Evolutionary conservation across 2,797 vertebrate genomes (phyloP), one percentile per base, ranked within the genome.

Genomic region (Eutrigla gurnardus): DNA sequence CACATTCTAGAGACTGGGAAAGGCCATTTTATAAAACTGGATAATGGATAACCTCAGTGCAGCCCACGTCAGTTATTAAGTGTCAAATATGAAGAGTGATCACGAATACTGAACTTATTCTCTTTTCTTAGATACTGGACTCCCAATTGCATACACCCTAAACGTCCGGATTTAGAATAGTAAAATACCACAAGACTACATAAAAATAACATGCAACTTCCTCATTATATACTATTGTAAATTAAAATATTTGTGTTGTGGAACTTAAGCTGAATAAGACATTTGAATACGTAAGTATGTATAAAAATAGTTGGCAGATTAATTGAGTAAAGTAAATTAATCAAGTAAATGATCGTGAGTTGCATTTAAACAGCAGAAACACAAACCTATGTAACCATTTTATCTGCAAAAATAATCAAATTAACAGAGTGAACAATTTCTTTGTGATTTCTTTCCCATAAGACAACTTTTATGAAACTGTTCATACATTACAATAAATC

Each of bases 1-100:
- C 25, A 85, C 57, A 61, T 91, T 90, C 75, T 75, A 69, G 63
- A 88, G 84, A 80, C 55, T 67, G 55, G 62, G 74, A 42, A 64
- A 91, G 85, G 87, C 6, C 58, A 61, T 66, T 80, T 85, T 43
- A 71, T 53, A 75, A 25, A 88, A 80, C 73, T 49, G 59, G 77
- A 73, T 77, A 82, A 90, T 75, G 65, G 82, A 86, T 81, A 75
- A 70, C 73, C 78, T 78, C 64, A 7, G 17, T 75, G 73, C 73
- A 17, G 43, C 63, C 7, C 40, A 3, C 65, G 55, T 63, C 68
- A 78, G 42, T 47, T 25, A 39, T 15, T 61, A 75, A 36, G 59
- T 32, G 66, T 86, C 54, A 73, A 59, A 85, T 43, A 72, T 67
- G 76, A 77, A 65, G 75, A 49, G 66, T 3, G 35, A 79, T 74